These are phyloP conservation scores for Meleagris gallopavo DNA, from an alignment of 2,113 vertebrate genomes.

Conservation along the genomic window DNA sequence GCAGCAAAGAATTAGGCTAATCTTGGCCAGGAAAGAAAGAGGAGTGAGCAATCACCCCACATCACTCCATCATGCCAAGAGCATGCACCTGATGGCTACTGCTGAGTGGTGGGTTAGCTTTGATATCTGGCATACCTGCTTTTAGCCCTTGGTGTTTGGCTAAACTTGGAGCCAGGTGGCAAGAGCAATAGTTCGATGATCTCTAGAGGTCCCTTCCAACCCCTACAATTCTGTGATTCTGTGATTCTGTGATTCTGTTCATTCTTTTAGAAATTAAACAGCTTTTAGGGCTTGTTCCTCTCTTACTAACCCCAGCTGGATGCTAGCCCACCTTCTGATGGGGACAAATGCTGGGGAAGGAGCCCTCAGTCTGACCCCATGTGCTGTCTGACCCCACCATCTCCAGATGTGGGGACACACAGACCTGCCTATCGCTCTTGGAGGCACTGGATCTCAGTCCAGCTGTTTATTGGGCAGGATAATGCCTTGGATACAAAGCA, in stretches of 20 bases:
- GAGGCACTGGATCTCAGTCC: background rate
- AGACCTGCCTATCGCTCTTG: fast-evolving
- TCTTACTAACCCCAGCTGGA: fast-evolving
- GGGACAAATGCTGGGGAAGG: fast-evolving
- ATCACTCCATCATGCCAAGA: background rate
- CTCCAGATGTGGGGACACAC: background rate
- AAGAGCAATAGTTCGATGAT: background rate
- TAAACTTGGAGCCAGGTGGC: background rate
- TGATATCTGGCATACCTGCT: background rate
- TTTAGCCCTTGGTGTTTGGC: background rate
- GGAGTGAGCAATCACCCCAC: background rate
- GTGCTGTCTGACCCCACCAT: background rate
- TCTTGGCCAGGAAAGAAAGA: background rate
- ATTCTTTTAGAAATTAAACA: fast-evolving
- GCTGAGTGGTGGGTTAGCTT: fast-evolving
- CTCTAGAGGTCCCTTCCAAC: too few relatives aligned
- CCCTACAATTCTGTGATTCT: too few relatives aligned
- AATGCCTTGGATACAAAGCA: background rate
- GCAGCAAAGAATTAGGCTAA: background rate
- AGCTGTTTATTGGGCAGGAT: background rate
- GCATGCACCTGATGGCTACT: fast-evolving
- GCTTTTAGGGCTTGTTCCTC: background rate
- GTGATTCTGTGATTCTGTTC: too few relatives aligned
- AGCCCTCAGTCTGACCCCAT: fast-evolving
- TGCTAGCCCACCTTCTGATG: background rate